Percentiles rank a stretch among this genome's conserved stretches.
phyloP scores from a whole-genome alignment of 2,888 invertebrate genomes.

The Acrobasis suavella region DNA sequence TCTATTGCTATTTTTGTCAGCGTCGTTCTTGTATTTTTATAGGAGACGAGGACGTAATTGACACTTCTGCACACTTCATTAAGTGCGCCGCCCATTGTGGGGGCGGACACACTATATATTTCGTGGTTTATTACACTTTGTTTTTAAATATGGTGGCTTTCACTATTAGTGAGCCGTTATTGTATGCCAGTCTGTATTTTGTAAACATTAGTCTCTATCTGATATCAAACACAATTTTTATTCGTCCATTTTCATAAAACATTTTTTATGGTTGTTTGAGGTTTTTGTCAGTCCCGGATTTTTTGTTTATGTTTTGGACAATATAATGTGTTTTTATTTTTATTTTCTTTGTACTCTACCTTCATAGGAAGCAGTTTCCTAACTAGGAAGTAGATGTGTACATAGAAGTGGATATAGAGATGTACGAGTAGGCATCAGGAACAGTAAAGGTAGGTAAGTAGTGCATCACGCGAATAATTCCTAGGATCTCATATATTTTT shows the following conservation, averaged over 20 bases:
- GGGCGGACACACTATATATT: conserved; percentile 33
- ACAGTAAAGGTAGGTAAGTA: no score
- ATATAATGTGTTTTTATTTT: no score
- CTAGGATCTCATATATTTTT: no score
- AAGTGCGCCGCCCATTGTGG: conserved; percentile 41
- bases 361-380: no score
- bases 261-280: background rate
- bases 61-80: conserved; percentile 58
- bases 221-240: background rate
- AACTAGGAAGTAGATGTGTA: no score
- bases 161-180: conserved; percentile 25
- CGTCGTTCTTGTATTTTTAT: conserved; percentile 47
- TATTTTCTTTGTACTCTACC: no score
- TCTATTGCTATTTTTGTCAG: background rate
- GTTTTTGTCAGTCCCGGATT: background rate
- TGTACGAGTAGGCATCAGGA: no score
- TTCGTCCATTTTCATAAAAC: background rate
- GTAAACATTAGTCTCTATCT: background rate
- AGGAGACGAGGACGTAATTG: conserved; percentile 51
- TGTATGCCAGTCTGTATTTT: conserved; percentile 3
- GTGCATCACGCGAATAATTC: no score
- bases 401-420: no score
- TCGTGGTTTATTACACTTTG: conserved; percentile 25
- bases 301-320: background rate
- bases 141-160: conserved; percentile 19